Evolutionary conservation across 2,797 vertebrate species (phyloP).

Genomic region (Cynodonichthys magdalenae): DNA sequence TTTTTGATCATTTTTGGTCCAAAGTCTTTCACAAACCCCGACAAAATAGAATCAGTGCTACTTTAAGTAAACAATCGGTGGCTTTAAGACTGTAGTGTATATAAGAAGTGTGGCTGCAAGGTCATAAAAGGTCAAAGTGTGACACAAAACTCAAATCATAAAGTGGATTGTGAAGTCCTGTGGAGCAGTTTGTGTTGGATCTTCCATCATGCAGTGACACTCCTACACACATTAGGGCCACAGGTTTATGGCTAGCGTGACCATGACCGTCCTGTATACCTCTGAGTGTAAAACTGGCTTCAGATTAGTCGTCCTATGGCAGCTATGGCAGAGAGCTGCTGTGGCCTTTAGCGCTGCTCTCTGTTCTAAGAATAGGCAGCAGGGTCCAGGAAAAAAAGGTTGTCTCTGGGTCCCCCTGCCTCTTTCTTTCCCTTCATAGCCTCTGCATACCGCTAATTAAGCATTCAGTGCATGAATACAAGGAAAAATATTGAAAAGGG

Average conservation of each 20-base stretch:
- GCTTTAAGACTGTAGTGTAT: not conserved
- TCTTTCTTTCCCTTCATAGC: conserved; percentile 23
- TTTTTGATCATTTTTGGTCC: too few relatives aligned
- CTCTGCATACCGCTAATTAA: conserved; percentile 14
- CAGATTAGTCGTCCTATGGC: conserved; percentile 59
- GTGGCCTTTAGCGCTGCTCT: conserved; percentile 67
- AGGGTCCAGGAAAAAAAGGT: conserved; percentile 58
- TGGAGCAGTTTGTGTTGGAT: not conserved
- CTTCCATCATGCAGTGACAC: not conserved
- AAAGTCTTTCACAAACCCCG: too few relatives aligned
- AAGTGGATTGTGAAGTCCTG: conserved; percentile 1
- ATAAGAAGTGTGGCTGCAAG: not conserved
- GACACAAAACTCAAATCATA: not conserved
- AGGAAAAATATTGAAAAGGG: conserved; percentile 1
- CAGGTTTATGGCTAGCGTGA: conserved; percentile 23
- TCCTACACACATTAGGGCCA: not conserved
- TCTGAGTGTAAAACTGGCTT: conserved; percentile 49
- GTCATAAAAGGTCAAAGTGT: not conserved
- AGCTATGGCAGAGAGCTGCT: conserved; percentile 61
- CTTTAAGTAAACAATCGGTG: not conserved
- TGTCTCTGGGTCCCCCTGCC: conserved; percentile 35
- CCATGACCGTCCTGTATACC: conserved; percentile 15
- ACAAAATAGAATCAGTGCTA: too few relatives aligned
- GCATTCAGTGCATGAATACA: conserved; percentile 3
- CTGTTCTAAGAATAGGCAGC: conserved; percentile 74